These are phyloP conservation scores for Petaurus breviceps DNA, from an alignment of 2,113 vertebrate species.

Conservation along the genomic window DNA sequence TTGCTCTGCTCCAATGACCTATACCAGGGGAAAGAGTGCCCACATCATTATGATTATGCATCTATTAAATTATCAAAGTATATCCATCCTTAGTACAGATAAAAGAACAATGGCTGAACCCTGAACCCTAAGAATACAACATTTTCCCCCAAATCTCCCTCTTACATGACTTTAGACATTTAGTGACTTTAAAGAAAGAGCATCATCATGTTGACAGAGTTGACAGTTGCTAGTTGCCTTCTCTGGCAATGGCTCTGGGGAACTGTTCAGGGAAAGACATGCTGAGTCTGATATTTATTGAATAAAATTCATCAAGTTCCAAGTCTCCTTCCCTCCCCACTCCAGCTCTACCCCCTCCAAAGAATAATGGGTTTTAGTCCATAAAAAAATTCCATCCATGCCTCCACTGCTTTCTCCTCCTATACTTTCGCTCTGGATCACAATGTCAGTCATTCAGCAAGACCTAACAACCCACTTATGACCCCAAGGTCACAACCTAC, in stretches of 20 bases:
- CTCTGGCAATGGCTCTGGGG: neutral
- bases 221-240: neutral
- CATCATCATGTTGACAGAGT: neutral
- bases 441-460: neutral
- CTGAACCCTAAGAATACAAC: neutral
- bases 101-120: neutral
- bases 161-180: neutral
- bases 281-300: neutral
- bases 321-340: neutral
- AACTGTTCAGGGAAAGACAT: neutral
- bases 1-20: neutral
- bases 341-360: neutral
- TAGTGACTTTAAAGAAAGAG: neutral
- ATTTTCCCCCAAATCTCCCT: neutral
- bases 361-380: neutral
- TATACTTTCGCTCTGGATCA: neutral
- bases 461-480: too few species aligned
- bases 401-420: neutral
- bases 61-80: neutral
- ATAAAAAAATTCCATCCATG: neutral
- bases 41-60: neutral
- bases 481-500: neutral
- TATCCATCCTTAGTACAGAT: neutral
- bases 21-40: neutral
- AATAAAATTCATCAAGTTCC: neutral